Evolutionary conservation across 2,113 vertebrate species (phyloP).

Genomic region (Marmota monax): DNA sequence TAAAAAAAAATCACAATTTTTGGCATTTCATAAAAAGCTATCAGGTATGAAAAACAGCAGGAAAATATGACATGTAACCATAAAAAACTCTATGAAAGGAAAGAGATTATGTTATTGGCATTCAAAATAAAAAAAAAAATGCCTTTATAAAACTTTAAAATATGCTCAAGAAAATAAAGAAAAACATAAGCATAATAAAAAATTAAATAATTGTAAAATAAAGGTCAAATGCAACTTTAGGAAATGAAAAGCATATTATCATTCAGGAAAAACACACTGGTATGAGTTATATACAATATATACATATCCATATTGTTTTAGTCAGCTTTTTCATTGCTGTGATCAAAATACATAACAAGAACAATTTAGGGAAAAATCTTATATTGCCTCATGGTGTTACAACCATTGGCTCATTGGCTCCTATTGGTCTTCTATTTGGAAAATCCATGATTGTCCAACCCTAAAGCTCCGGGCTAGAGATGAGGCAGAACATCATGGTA

Average conservation of each 20-base stretch:
- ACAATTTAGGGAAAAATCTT: too few species aligned
- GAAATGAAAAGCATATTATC: not conserved
- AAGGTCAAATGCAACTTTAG: not conserved
- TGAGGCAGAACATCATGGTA: too few species aligned
- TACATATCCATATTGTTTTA: too few species aligned
- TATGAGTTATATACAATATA: too few species aligned
- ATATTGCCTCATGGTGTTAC: too few species aligned
- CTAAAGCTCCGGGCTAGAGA: too few species aligned
- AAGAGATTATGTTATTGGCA: not conserved
- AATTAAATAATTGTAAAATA: not conserved
- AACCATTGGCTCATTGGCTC: too few species aligned
- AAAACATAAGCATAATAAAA: not conserved
- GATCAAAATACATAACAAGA: too few species aligned
- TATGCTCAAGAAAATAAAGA: not conserved
- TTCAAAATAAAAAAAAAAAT: not conserved
- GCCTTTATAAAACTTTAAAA: not conserved
- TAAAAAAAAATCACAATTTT: not conserved
- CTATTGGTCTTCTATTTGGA: too few species aligned
- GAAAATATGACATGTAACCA: not conserved
- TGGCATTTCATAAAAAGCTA: not conserved
- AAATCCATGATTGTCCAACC: too few species aligned
- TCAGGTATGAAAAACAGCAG: not conserved
- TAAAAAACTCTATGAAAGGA: not conserved
- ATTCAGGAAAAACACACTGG: not conserved
- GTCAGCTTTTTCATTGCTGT: too few species aligned